phyloP scores from a whole-genome alignment of 2,113 vertebrate genomes.

The Nothocercus julius region DNA sequence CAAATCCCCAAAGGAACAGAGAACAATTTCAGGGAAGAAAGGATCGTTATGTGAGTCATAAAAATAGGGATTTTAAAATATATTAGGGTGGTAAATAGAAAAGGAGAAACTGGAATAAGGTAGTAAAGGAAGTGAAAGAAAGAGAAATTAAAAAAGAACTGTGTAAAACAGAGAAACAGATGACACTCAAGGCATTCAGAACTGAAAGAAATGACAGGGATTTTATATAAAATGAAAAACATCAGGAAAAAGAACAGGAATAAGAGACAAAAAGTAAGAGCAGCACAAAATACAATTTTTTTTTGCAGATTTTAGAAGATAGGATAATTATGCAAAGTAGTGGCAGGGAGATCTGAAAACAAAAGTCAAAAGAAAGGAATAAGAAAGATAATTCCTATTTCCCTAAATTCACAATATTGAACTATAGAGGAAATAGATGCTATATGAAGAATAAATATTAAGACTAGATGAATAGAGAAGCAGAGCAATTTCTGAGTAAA shows the following conservation, averaged over 20 bases:
- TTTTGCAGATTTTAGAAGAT: neutral
- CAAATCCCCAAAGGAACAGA: neutral
- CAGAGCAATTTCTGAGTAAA: neutral
- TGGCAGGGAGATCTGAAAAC: neutral
- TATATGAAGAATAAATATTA: neutral
- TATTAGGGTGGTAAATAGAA: neutral
- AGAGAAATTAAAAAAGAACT: neutral
- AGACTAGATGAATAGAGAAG: neutral
- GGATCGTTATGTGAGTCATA: neutral
- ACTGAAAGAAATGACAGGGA: neutral
- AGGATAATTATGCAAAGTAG: neutral
- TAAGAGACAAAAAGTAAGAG: neutral
- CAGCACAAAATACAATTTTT: neutral
- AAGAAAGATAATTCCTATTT: neutral
- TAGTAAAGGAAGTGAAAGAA: neutral
- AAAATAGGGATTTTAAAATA: neutral
- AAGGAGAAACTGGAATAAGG: neutral
- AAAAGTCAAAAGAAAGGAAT: neutral
- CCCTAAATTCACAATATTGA: neutral
- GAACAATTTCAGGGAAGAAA: neutral
- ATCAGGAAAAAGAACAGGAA: neutral
- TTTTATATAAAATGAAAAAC: neutral
- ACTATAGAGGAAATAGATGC: neutral
- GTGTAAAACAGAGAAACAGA: neutral
- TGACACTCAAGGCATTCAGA: neutral